Base-by-base conservation (phyloP, 2,888 invertebrate species). In the Pardosa pseudoannulata region DNA sequence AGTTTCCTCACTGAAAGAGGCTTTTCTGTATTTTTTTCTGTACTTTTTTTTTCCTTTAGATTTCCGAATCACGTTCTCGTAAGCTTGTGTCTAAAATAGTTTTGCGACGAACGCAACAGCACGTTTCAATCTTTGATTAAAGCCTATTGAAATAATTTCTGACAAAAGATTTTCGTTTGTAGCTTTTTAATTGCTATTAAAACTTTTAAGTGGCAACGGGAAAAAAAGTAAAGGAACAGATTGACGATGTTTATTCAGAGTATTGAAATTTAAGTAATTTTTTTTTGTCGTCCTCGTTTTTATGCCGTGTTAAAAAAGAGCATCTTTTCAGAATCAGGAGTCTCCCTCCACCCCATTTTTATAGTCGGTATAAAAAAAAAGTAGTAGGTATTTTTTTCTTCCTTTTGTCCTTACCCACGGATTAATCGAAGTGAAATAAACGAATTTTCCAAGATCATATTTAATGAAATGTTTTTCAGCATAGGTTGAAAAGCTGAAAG, bases 191-290 rank as follows among this genome's bases (percentile, higher is more conserved):
- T 85, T 85, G 83, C 83, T 62, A 36, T 78, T 73, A 78, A 39
- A 78, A 73, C 29, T 56, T 29, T 81, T 70, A 83, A 85, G 83
- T 85, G 83, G 78, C 78, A 79, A 78, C 75, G 64, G 28, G 62
- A 29, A 23, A 64, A 71, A 39, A 70, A 62, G 83, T 68, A 85
- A 78, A 78, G 67, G 73, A 76, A 68, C 46, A 71, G 72, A 64
- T 85, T 85, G 79, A 85, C 72, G 78, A 85, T 78, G 83, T 85
- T 85, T 85, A 85, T 78, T 85, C 78, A 85, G 67, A 72, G 76
- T 67, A 85, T 78, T 85, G 73, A 85, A 85, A 73, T 78, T 85
- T 56, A 75, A 75, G 36, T 46, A 28, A 56, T 68, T 73, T 75
- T 75, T 62, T 46, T 76, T 39, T 64, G 62, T n/a, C n/a, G 23